Evolutionary conservation across 2,797 vertebrate species (phyloP), one percentile per base, ranked within the genome.

Genomic region (Tokudaia tokunoshimensis): DNA sequence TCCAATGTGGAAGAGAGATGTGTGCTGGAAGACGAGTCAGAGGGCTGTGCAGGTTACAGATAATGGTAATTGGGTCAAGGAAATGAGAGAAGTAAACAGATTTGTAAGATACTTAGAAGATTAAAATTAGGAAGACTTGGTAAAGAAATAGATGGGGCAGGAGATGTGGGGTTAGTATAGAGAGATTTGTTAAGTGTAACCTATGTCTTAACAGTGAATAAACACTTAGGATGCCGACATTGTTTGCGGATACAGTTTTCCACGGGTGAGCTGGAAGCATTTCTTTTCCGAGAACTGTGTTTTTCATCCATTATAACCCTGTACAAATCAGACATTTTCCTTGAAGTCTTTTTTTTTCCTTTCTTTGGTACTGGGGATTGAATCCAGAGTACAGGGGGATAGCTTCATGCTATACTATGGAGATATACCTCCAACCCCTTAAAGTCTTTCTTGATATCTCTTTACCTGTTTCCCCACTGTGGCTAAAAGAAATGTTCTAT

Each of bases 221-320:
- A 86, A 89, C 63, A 61, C 6, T 44, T 76, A 34, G 83, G 59
- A 37, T 93, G 34, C 76, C 92, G 29, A 24, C 88, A 63, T 44
- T 70, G 10, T 93, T 89, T 85, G 81, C 34, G 65, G 47, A n/a
- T 47, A 78, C 20, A 41, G 61, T 26, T 61, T 89, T 84, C 3
- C 4, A 59, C 17, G 8, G 10, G 37, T 85, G 52, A 88, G 72
- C 59, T 86, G 47, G 15, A 92, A 89, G 37, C 34, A 79, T 92
- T 96, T 92, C 93, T 91, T 93, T 93, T 76, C n/a, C 55, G 57
- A 34, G 78, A 89, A 92, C 52, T 86, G 13, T 79, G 1, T 57
- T 26, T 94, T 65, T 86, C 12, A 83, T 95, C 20, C 29, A 67
- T 92, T 72, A 94, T 72, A 26, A 94, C 3, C 59, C 17, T 79